Percentiles rank a stretch among this genome's conserved stretches.
Conservation (phyloP, 2,888 invertebrate genomes). For the Eupithecia insigniata region DNA sequence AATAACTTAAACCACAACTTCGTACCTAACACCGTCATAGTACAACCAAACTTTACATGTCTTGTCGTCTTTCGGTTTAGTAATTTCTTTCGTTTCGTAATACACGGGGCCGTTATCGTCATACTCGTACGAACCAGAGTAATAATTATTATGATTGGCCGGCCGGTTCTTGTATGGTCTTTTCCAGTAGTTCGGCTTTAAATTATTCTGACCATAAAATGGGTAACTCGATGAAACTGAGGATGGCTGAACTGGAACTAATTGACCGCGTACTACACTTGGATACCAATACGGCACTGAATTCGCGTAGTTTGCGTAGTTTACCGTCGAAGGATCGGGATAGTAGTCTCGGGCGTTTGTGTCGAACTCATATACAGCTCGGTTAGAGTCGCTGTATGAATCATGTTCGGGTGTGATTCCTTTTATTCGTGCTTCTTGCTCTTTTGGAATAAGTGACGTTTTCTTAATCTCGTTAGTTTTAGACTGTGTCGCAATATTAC, state of each 20-base stretch:
- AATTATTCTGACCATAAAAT: slow-evolving; percentile 34
- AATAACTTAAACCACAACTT: slow-evolving; percentile 52
- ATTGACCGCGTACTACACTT: slow-evolving; percentile 31
- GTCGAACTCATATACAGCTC: slow-evolving; percentile 28
- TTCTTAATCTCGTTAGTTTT: slow-evolving; percentile 17
- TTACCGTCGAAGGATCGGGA: slow-evolving; percentile 20
- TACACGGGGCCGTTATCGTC: slow-evolving; percentile 46
- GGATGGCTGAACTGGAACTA: slow-evolving; percentile 34
- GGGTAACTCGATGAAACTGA: slow-evolving; percentile 25
- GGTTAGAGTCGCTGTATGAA: slow-evolving; percentile 24
- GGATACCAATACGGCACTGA: slow-evolving; percentile 40
- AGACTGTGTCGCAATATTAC: slow-evolving; percentile 4
- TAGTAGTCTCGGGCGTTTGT: slow-evolving; percentile 27
- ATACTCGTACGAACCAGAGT: slow-evolving; percentile 38
- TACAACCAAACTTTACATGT: slow-evolving; percentile 70
- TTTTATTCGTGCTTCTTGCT: slow-evolving; percentile 37
- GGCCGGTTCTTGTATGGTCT: slow-evolving; percentile 40
- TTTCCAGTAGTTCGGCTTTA: slow-evolving; percentile 25
- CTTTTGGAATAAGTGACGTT: slow-evolving; percentile 33
- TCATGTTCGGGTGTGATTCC: slow-evolving; percentile 32
- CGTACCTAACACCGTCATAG: slow-evolving; percentile 69
- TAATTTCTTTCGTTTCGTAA: slow-evolving; percentile 56
- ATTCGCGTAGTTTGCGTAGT: slow-evolving; percentile 21
- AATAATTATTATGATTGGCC: slow-evolving; percentile 32
- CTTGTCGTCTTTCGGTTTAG: slow-evolving; percentile 53